Evolutionary conservation across 1,140 invertebrate genomes (phyloP).

Genomic region (roundworm (Caenorhabditis elegans)): DNA sequence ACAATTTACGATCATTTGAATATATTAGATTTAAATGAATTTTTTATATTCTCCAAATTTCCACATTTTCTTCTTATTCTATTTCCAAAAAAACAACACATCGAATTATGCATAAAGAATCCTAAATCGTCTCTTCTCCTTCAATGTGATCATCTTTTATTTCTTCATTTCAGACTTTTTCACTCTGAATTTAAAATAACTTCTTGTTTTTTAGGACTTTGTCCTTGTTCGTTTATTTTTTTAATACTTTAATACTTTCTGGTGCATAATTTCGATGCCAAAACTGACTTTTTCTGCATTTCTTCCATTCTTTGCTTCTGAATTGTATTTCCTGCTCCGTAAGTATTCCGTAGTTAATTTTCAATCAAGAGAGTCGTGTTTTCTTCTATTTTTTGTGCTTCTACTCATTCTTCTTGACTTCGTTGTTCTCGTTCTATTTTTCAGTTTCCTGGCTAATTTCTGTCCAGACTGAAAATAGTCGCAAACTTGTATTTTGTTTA

Average conservation of each 20-base stretch:
- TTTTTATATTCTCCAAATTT: background rate
- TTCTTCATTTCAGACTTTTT: background rate
- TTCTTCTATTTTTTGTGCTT: background rate
- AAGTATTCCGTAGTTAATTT: constrained; percentile 9
- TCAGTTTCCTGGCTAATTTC: background rate
- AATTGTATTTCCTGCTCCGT: constrained; percentile 9
- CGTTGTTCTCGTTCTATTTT: background rate
- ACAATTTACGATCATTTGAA: too few species aligned
- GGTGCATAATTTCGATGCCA: background rate
- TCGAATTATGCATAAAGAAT: background rate
- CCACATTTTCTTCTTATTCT: background rate
- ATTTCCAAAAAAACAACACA: background rate
- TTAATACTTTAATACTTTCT: too few species aligned
- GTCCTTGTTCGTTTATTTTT: background rate
- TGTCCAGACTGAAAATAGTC: background rate
- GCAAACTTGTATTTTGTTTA: background rate
- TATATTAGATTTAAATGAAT: too few species aligned
- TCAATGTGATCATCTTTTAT: background rate
- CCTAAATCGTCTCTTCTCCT: background rate
- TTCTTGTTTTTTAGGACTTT: background rate
- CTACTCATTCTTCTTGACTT: background rate
- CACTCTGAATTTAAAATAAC: background rate
- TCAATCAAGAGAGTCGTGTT: background rate
- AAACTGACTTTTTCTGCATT: background rate
- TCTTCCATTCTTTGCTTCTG: background rate